Percentiles rank a stretch among this genome's conserved stretches.
Conservation (phyloP, 2,888 invertebrate genomes). For the Cheiracanthium punctorium region DNA sequence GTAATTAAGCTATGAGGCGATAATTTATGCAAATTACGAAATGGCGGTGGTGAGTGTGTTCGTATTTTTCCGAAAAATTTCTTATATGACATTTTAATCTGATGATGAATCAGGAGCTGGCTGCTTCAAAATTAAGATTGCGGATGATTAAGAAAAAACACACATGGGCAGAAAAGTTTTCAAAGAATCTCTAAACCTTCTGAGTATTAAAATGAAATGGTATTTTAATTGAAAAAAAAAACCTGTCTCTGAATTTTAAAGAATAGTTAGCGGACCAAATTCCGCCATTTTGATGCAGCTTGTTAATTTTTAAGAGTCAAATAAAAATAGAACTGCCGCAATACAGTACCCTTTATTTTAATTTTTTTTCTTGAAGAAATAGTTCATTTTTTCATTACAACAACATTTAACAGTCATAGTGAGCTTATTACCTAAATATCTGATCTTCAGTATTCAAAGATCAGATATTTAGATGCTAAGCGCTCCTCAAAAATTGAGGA, state of each 20-base stretch:
- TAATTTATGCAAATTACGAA: conserved; percentile 68
- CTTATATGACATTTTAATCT: conserved; percentile 69
- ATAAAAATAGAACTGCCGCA: too few relatives aligned
- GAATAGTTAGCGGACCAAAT: too few relatives aligned
- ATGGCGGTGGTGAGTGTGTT: conserved; percentile 22
- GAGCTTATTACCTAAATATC: too few relatives aligned
- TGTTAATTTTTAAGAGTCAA: too few relatives aligned
- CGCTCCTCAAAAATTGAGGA: too few relatives aligned
- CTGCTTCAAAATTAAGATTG: conserved; percentile 53
- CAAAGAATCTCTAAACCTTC: conserved; percentile 3
- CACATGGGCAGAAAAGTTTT: not conserved
- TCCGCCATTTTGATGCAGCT: too few relatives aligned
- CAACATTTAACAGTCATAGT: too few relatives aligned
- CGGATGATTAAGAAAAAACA: not conserved
- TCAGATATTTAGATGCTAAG: too few relatives aligned
- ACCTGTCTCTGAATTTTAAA: not conserved
- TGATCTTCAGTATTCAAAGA: too few relatives aligned
- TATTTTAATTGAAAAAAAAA: conserved; percentile 5
- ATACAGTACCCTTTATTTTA: too few relatives aligned
- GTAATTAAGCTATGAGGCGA: conserved; percentile 69
- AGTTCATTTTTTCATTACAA: too few relatives aligned
- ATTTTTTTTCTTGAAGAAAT: too few relatives aligned
- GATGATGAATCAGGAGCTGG: conserved; percentile 54
- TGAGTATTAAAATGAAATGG: conserved; percentile 2
- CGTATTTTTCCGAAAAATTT: conserved; percentile 68